A percentile compares a stretch with the other conserved stretches of the same genome.
phyloP scores from a whole-genome alignment of 1,140 invertebrate genomes.

The Eupeodes corollae region DNA sequence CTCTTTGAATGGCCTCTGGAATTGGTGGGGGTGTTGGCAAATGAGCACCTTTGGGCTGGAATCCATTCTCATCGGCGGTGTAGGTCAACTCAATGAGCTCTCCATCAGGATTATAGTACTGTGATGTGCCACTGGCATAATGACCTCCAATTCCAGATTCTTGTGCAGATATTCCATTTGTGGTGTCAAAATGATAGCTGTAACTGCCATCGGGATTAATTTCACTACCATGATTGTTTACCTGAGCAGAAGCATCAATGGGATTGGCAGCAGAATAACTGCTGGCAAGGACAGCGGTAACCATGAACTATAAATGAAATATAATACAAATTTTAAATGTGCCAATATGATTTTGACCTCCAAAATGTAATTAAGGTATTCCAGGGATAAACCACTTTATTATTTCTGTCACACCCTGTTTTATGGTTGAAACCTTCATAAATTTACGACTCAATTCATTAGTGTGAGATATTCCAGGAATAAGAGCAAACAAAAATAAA shows the following conservation, averaged over 20 bases:
- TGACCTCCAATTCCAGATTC: slow-evolving; percentile 41
- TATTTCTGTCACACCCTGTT: no score
- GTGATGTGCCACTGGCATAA: slow-evolving; percentile 25
- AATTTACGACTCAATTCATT: no score
- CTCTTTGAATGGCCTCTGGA: slow-evolving; percentile 29
- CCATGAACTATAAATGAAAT: no score
- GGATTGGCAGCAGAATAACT: no score
- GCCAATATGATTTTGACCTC: no score
- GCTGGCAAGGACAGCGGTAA: no score
- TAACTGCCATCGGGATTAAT: slow-evolving; percentile 42
- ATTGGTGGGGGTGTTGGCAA: slow-evolving; percentile 40
- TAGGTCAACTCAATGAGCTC: slow-evolving; percentile 42
- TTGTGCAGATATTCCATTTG: slow-evolving; percentile 48
- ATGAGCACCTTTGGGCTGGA: slow-evolving; percentile 41
- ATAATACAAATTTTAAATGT: no score
- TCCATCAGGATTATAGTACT: slow-evolving; percentile 35
- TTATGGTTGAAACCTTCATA: no score
- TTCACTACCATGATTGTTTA: slow-evolving; percentile 39
- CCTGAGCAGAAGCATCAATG: background rate
- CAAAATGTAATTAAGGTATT: no score
- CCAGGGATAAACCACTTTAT: no score
- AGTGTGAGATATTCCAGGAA: no score
- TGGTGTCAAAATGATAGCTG: slow-evolving; percentile 43
- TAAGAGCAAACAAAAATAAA: no score
- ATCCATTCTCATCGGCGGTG: slow-evolving; percentile 50